These are phyloP conservation scores for Eulemur mongoz DNA, from an alignment of 2,797 vertebrate species.

Conservation along the genomic window DNA sequence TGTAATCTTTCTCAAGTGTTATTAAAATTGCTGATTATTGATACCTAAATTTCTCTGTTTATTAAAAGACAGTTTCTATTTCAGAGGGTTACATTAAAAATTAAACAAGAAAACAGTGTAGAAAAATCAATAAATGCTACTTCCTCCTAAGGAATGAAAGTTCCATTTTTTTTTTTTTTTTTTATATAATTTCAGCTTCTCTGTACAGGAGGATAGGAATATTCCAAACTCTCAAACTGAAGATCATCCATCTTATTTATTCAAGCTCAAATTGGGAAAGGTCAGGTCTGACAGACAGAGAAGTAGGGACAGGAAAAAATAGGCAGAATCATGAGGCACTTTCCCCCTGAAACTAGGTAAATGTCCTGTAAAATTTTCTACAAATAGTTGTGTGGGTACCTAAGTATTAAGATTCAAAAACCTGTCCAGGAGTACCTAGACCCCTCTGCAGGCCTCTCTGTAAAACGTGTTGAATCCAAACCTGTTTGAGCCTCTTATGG, in stretches of 20 bases:
- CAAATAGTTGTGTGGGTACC: neutral
- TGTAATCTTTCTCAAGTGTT: neutral
- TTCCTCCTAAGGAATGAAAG: slow-evolving; percentile 16
- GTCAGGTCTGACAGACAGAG: neutral
- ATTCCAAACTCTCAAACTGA: neutral
- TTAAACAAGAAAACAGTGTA: neutral
- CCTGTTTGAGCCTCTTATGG: neutral
- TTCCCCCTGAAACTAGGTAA: slow-evolving; percentile 7
- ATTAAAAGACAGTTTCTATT: slow-evolving; percentile 2
- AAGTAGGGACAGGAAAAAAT: neutral
- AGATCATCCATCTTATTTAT: neutral
- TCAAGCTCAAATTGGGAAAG: neutral
- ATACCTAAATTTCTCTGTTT: neutral
- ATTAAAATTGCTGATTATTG: neutral
- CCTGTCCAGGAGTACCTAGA: neutral
- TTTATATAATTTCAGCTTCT: slow-evolving; percentile 14
- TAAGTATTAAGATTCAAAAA: neutral
- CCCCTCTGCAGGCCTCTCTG: neutral
- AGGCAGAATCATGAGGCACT: neutral
- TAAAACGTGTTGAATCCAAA: neutral
- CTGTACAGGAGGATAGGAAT: neutral
- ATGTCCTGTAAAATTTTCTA: neutral
- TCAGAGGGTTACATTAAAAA: slow-evolving; percentile 21
- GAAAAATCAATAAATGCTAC: neutral
- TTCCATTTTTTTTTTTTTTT: neutral